Evolutionary conservation across 2,888 invertebrate genomes (phyloP), one percentile per base, ranked within the genome.

Genomic region (Eudasyphora cyanicolor): DNA sequence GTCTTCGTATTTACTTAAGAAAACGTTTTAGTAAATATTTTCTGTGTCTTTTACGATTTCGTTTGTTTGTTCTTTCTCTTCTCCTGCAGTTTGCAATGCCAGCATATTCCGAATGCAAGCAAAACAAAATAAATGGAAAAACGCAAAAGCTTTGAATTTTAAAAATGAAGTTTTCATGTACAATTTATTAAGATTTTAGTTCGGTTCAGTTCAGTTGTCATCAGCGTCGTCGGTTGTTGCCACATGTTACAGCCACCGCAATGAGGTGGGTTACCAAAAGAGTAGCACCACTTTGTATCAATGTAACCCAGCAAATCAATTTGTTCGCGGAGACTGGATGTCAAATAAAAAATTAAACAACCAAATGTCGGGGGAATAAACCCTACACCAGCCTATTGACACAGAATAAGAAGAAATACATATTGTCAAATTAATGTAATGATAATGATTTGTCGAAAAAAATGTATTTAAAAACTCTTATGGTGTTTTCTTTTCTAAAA

Each of bases 1-100:
- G 78, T 75, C 77, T 77, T 80, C 77, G 76, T 73, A 79, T 82
- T 82, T 85, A 75, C 71, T 75, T 67, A 84, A 82, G 82, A 79
- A 79, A 79, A 82, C 69, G 64, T 81, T 84, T 81, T 71, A 78
- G 42, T 71, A 57, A 45, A 51, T 51, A 10, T 81, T 45, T 67
- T 71, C 67, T 70, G 62, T 67, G 49, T 79, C 70, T 67, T 70
- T 75, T 38, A 19, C 42, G 24, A 29, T 75, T 42, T 74, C 14
- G 14, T 70, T 57, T 49, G 7, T 10, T 51, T n/a, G n/a, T 54
- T 24, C 69, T 12, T 42, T 35, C 14, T 14, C 64, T 54, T 27
- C 45, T 35, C 17, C 21, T 24, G 32, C 29, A n/a, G n/a, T n/a
- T n/a, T n/a, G n/a, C n/a, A n/a, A 32, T 35, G 51, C 45, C 21